Conservation (phyloP, 23 tunicate species). For the Trididemnum clinides region DNA sequence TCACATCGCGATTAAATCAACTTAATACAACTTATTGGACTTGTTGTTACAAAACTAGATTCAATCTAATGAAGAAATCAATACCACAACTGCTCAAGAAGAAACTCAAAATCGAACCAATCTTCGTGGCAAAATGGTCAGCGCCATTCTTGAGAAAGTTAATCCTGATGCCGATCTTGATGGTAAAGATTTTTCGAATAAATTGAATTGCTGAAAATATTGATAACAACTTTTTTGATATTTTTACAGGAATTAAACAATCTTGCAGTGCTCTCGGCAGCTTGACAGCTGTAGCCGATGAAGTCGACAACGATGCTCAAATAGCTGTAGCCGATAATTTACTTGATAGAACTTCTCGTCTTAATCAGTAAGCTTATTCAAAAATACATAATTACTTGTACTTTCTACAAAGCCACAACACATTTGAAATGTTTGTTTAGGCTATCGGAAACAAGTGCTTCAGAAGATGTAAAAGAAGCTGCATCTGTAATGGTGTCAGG, state of each 20-base stretch:
- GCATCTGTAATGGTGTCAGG: constrained; percentile 57
- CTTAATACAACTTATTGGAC: too few relatives aligned
- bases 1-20: too few relatives aligned
- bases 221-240: too few relatives aligned
- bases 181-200: constrained; percentile 31
- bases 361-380: constrained; percentile 49
- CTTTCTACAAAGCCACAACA: too few relatives aligned
- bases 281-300: constrained; percentile 46
- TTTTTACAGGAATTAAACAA: constrained; percentile 70
- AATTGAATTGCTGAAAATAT: background rate
- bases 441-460: constrained; percentile 36
- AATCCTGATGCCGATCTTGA: constrained; percentile 70
- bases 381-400: too few relatives aligned
- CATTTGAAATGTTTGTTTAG: too few relatives aligned
- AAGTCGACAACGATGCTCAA: constrained; percentile 60
- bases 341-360: constrained; percentile 25
- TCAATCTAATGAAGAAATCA: too few relatives aligned
- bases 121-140: constrained; percentile 37
- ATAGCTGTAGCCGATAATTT: constrained; percentile 54
- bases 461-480: constrained; percentile 68
- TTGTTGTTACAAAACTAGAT: too few relatives aligned
- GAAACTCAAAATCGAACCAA: background rate
- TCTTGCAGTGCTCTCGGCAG: constrained; percentile 69
- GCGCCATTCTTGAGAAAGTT: constrained; percentile 46
- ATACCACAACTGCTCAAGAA: too few relatives aligned